Conservation (phyloP, 1,140 invertebrate species). For the Meteorus sp. region DNA sequence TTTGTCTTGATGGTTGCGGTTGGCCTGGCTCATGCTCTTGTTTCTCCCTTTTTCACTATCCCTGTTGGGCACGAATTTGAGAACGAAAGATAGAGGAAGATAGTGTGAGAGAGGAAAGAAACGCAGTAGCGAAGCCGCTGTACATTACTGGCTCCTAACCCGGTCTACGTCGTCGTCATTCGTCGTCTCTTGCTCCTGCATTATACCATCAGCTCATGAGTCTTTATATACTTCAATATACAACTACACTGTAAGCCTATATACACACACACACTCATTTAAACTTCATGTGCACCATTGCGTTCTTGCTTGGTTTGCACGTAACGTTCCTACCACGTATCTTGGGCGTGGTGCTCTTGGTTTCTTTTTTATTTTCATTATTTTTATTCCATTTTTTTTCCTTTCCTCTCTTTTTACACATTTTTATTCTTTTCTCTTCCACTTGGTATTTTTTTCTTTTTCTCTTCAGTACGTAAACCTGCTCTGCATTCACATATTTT, state of each 20-base stretch:
- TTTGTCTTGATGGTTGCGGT: constrained; percentile 14
- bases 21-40: constrained; percentile 25
- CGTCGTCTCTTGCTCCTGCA: constrained; percentile 18
- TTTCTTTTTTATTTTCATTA: constrained; percentile 32
- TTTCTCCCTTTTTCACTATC: constrained; percentile 25
- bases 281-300: neutral
- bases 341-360: constrained; percentile 46
- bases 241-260: constrained; percentile 18
- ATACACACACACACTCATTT: neutral
- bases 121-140: constrained; percentile 10
- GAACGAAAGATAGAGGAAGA: too few species aligned
- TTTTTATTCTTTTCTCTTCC: neutral
- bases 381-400: constrained; percentile 37
- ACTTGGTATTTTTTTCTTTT: neutral
- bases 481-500: too few species aligned
- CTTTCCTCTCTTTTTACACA: neutral
- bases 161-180: neutral
- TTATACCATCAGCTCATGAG: constrained; percentile 12
- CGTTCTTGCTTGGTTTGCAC: constrained; percentile 13
- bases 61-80: constrained; percentile 14
- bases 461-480: neutral
- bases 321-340: constrained; percentile 43
- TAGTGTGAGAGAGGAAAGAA: too few species aligned
- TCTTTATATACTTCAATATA: constrained; percentile 25
- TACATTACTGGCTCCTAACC: neutral